A percentile compares a stretch with the other conserved stretches of the same genome.
Conservation (phyloP, 2,113 vertebrate genomes). For the Brachionichthys hirsutus region DNA sequence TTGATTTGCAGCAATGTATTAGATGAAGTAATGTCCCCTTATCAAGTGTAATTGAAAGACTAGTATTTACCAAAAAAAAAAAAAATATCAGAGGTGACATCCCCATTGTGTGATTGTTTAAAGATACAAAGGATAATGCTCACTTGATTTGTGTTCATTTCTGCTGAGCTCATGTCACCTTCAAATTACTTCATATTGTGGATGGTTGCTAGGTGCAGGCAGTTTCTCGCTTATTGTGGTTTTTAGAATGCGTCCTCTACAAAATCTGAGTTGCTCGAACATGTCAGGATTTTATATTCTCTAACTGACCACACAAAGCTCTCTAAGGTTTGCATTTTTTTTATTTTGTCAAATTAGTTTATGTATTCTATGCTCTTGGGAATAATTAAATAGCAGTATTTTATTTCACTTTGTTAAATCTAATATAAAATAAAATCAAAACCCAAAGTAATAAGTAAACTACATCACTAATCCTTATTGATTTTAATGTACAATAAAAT, state of each 20-base stretch:
- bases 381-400: slow-evolving; percentile 10
- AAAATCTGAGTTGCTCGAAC: slow-evolving; percentile 18
- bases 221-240: slow-evolving; percentile 30
- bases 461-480: not conserved
- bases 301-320: slow-evolving; percentile 1
- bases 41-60: slow-evolving; percentile 24
- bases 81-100: slow-evolving; percentile 21
- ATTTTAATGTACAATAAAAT: not conserved
- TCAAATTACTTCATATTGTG: slow-evolving; percentile 52
- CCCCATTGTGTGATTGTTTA: slow-evolving; percentile 31
- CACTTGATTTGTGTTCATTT: slow-evolving; percentile 41
- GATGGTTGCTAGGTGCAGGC: slow-evolving; percentile 38
- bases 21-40: slow-evolving; percentile 5
- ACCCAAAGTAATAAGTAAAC: not conserved
- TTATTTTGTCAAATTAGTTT: slow-evolving; percentile 23
- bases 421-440: not conserved
- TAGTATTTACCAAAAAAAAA: slow-evolving; percentile 21
- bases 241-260: slow-evolving; percentile 11
- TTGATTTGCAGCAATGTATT: slow-evolving; percentile 17
- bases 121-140: slow-evolving; percentile 18
- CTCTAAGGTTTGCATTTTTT: not conserved
- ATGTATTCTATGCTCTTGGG: slow-evolving; percentile 20
- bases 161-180: slow-evolving; percentile 37
- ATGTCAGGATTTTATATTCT: slow-evolving; percentile 39
- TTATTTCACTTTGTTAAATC: not conserved